Base-by-base conservation (phyloP, 2,113 vertebrate genomes). In the Candoia aspera region DNA sequence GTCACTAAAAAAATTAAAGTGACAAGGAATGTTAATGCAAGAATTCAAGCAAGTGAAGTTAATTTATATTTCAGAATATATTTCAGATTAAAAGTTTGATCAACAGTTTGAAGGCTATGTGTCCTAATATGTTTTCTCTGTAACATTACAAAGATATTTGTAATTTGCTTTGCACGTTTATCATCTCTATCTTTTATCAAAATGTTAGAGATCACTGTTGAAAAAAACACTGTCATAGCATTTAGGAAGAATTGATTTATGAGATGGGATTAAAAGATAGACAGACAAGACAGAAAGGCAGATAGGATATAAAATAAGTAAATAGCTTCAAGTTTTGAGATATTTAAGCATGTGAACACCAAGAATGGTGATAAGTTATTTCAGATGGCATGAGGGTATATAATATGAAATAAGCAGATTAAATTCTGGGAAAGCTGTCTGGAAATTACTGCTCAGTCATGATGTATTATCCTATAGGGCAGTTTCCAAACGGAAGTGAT, bases 381-480 rank as follows among this genome's bases (percentile, higher is more conserved):
- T 62, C 13, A 8, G n/a, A 58, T 54, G 21, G 42, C 79, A 93
- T 58, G 37, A 2, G 54, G 91, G 2, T 15, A 29, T 59, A 4
- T 1, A 90, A 64, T 10, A 84, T 53, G 59, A 64, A 87, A 86
- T 85, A 62, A 62, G 57, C 12, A 68, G 73, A 89, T 92, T 64
- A 84, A 26, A 84, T 89, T 64, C 57, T 55, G 57, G 26, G 84
- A 92, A 84, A 84, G 29, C 42, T 64, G 57, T 92, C 87, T 90
- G 94, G 93, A 91, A 0, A 0, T 5, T 55, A 54, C 1, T 0
- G 12, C 8, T 11, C 60, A 93, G 92, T 91, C 21, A 59, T 33
- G 42, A 29, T 57, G 91, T 91, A 91, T 85, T 92, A 46, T 90
- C 79, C 42, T 68, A 91, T 62, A 91, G 90, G 86, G 92, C 62